Evolutionary conservation across 2,797 vertebrate species (phyloP).

Genomic region (Erpetoichthys calabaricus): DNA sequence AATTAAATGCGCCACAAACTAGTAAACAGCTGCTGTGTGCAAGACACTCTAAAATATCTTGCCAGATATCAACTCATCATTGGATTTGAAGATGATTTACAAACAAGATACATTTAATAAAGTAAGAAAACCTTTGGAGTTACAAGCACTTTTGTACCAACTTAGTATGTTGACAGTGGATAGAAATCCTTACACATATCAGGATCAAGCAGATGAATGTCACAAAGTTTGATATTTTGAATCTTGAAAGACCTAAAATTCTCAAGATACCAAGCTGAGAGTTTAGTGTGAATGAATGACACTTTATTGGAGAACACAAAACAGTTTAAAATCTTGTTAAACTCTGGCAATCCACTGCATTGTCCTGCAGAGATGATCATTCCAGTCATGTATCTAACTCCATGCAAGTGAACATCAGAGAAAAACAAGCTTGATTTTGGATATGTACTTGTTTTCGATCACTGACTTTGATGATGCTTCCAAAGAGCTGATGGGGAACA

Average conservation of each 20-base stretch:
- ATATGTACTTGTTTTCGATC: background rate
- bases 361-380: constrained; percentile 21
- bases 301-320: constrained; percentile 10
- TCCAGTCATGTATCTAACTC: constrained; percentile 12
- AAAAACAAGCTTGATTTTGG: constrained; percentile 11
- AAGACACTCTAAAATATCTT: no score
- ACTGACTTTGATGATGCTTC: no score
- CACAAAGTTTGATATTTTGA: constrained; percentile 11
- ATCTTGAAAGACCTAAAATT: constrained; percentile 20
- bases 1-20: no score
- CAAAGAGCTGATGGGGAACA: no score
- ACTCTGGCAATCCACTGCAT: constrained; percentile 16
- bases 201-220: constrained; percentile 13
- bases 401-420: constrained; percentile 18
- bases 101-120: constrained; percentile 7
- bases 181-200: constrained; percentile 10
- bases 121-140: constrained; percentile 13
- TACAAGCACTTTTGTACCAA: constrained; percentile 18
- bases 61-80: no score
- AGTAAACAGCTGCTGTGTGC: no score
- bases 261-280: constrained; percentile 21
- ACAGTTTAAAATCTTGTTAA: constrained; percentile 12
- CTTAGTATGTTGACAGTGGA: constrained; percentile 13
- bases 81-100: background rate
- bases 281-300: constrained; percentile 13